Conservation (phyloP, 2,888 invertebrate species). For the Dione vanillae region DNA sequence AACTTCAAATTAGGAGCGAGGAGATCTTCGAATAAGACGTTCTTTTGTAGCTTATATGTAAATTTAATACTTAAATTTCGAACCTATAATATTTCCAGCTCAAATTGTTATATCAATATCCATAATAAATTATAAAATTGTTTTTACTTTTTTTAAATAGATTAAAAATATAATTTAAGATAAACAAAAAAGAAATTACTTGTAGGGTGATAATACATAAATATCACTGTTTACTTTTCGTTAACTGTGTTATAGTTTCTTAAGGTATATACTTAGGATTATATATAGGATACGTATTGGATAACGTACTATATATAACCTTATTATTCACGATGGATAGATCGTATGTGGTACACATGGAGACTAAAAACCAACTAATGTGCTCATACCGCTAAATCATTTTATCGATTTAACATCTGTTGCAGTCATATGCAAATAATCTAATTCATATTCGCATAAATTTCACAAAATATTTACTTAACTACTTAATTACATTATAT, state of each 20-base stretch:
- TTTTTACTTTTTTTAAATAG: too few species aligned
- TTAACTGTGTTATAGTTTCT: background rate
- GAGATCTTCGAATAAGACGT: constrained; percentile 51
- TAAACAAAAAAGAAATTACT: too few species aligned
- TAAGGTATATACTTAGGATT: background rate
- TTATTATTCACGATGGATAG: background rate
- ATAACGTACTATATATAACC: background rate
- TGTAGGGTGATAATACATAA: too few species aligned
- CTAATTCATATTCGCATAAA: constrained; percentile 15
- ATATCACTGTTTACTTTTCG: too few species aligned
- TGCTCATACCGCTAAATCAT: background rate
- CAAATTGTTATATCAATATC: too few species aligned
- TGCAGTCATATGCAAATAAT: constrained; percentile 13
- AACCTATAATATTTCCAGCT: too few species aligned
- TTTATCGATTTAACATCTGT: background rate
- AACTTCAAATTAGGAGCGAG: constrained; percentile 68
- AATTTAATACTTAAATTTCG: constrained; percentile 17
- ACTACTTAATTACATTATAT: constrained; percentile 19
- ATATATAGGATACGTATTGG: too few species aligned
- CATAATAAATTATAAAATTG: too few species aligned
- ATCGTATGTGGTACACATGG: background rate
- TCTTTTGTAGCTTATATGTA: constrained; percentile 42
- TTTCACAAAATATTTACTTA: constrained; percentile 17
- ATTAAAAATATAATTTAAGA: too few species aligned
- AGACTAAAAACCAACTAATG: background rate